Conservation (phyloP, 2,888 invertebrate species). For the Parnassius glacialis region DNA sequence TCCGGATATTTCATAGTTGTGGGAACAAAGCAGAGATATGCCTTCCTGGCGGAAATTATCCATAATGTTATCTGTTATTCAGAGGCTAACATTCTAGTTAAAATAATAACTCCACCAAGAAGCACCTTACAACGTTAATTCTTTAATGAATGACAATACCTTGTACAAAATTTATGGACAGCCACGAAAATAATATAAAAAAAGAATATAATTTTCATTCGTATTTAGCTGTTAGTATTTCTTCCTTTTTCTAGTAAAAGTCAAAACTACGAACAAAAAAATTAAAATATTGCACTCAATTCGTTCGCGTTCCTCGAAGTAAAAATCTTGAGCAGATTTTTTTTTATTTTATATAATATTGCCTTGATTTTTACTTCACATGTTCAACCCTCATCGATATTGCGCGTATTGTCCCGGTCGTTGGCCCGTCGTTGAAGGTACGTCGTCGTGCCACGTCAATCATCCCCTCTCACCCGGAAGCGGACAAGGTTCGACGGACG, state of each 20-base stretch:
- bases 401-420: constrained; percentile 36
- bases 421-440: constrained; percentile 46
- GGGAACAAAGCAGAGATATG: constrained; percentile 33
- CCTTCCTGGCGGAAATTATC: constrained; percentile 35
- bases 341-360: too few relatives aligned
- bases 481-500: constrained; percentile 57
- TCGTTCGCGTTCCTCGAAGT: too few relatives aligned
- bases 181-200: too few relatives aligned
- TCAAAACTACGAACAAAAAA: not conserved
- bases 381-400: constrained; percentile 8
- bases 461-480: constrained; percentile 58
- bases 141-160: constrained; percentile 1
- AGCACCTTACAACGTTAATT: constrained; percentile 15
- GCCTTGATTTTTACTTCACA: not conserved
- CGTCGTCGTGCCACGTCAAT: constrained; percentile 48
- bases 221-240: too few relatives aligned
- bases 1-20: constrained; percentile 35
- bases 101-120: constrained; percentile 14
- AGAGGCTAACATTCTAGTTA: constrained; percentile 14
- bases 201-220: too few relatives aligned
- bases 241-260: not conserved
- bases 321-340: too few relatives aligned
- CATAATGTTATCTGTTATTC: constrained; percentile 27
- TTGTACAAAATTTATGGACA: too few relatives aligned
- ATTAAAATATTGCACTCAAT: too few relatives aligned